Conservation (phyloP, 2,113 vertebrate species). For the Chunga burmeisteri region DNA sequence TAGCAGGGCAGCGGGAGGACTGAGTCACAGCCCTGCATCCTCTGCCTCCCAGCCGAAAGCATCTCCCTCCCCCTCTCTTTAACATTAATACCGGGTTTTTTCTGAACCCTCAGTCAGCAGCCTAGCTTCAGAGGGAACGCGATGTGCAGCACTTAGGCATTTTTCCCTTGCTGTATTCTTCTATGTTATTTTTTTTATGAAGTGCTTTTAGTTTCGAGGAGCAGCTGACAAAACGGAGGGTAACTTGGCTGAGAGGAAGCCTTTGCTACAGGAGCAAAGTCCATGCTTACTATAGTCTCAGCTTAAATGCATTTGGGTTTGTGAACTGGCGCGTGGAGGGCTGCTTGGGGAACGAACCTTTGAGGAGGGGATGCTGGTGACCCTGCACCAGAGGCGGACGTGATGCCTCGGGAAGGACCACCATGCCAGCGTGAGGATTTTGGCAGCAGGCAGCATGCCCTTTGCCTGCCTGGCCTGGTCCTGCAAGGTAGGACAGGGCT, state of each 20-base stretch:
- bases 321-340: not conserved
- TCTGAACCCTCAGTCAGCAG: not conserved
- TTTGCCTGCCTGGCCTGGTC: not conserved
- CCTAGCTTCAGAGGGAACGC: not conserved
- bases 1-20: not conserved
- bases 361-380: not conserved
- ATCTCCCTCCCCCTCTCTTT: not conserved
- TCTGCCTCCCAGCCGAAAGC: not conserved
- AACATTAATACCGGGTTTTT: not conserved
- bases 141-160: not conserved
- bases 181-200: not conserved
- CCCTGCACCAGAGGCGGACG: fast-evolving
- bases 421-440: not conserved
- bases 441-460: not conserved
- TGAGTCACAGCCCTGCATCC: not conserved
- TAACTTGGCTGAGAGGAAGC: not conserved
- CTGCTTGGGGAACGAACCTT: not conserved
- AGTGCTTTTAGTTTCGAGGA: not conserved
- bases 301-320: not conserved
- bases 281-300: not conserved
- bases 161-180: not conserved
- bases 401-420: not conserved
- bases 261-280: not conserved
- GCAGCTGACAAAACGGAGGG: not conserved
- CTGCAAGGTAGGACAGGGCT: not conserved